phyloP scores from a whole-genome alignment of 2,113 vertebrate species.

The Asarcornis scutulata region DNA sequence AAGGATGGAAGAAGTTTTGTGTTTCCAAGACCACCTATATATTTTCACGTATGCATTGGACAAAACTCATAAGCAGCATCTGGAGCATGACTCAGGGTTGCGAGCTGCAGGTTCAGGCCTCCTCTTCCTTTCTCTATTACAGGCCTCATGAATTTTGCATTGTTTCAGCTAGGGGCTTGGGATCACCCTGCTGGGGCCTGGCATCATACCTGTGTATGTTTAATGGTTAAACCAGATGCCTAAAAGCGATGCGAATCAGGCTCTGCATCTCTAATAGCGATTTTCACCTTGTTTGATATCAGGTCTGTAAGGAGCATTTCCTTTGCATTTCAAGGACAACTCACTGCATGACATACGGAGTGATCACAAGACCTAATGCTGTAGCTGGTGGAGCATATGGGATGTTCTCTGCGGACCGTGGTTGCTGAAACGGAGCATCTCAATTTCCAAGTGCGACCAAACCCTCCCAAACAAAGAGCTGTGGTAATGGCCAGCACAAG shows the following conservation, averaged over 20 bases:
- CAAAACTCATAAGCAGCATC: neutral
- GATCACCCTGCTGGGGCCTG: neutral
- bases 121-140: neutral
- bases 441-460: conserved; percentile 21
- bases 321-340: neutral
- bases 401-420: neutral
- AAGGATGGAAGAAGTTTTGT: neutral
- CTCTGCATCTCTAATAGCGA: neutral
- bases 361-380: neutral
- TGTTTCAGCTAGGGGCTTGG: neutral
- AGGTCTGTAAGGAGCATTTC: neutral
- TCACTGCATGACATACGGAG: neutral
- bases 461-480: neutral
- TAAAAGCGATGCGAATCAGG: neutral
- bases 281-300: neutral
- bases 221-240: neutral
- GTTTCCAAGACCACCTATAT: neutral
- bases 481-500: neutral
- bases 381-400: fast-evolving
- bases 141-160: conserved; percentile 7
- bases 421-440: conserved; percentile 23
- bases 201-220: neutral
- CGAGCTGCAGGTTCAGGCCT: neutral
- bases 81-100: neutral
- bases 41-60: neutral